Percentiles rank a stretch among this genome's conserved stretches.
phyloP scores from a whole-genome alignment of 2,797 vertebrate genomes.

The Peromyscus eremicus region DNA sequence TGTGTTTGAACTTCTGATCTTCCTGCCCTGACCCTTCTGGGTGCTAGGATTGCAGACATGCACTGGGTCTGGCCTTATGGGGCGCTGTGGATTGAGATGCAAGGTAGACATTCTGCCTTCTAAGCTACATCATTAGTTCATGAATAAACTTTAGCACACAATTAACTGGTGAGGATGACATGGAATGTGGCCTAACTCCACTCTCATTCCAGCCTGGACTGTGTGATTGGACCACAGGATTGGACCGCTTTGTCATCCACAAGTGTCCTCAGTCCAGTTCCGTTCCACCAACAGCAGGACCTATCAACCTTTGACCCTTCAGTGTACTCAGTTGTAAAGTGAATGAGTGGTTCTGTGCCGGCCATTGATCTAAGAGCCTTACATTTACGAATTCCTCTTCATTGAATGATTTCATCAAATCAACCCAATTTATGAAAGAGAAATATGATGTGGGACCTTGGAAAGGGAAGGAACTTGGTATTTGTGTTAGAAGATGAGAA shows the following conservation, averaged over 20 bases:
- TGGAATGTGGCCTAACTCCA: neutral
- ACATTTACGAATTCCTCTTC: slow-evolving; percentile 29
- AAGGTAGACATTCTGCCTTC: neutral
- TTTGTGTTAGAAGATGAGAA: slow-evolving; percentile 62
- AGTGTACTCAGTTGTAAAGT: neutral
- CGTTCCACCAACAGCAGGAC: neutral
- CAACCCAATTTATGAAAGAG: slow-evolving; percentile 37
- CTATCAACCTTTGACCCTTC: neutral
- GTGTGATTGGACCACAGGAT: rapidly evolving
- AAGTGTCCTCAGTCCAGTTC: neutral
- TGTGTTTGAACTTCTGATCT: neutral
- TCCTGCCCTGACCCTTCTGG: neutral
- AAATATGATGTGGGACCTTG: slow-evolving; percentile 39
- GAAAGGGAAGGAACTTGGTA: slow-evolving; percentile 24
- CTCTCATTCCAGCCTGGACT: neutral
- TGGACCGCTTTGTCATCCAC: neutral
- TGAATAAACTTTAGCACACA: neutral
- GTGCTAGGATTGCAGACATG: neutral
- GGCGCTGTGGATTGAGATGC: neutral
- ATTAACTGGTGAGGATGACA: neutral
- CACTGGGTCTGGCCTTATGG: neutral
- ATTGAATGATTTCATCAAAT: slow-evolving; percentile 54
- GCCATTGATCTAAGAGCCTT: neutral
- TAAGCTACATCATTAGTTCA: neutral
- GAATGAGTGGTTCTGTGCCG: neutral